Base-by-base conservation (phyloP, 2,797 vertebrate genomes). In the Delichon dasypus region DNA sequence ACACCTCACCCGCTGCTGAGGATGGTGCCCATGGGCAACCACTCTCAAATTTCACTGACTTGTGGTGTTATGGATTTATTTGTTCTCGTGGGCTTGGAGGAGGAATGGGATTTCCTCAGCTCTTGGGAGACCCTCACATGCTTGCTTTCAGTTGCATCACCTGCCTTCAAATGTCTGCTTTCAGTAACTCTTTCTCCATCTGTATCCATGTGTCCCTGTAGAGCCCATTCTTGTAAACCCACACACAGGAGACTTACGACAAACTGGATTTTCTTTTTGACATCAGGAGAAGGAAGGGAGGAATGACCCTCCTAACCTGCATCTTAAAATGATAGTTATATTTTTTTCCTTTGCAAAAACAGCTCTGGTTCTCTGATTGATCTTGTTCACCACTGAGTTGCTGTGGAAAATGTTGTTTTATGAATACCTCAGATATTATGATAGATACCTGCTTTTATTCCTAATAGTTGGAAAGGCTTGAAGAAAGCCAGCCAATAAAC, bases 341-440 rank as follows among this genome's bases (percentile, higher is more conserved):
- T 74, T 89, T 73, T 90, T 74, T 60, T 94, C 27, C 47, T 44
- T 79, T 77, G 23, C 27, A 78, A 91, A 94, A 89, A 32, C 23
- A 78, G 25, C 34, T 67, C 62, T 66, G 15, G 5, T 45, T 80
- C 11, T 88, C 30, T 81, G 22, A 18, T 87, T 88, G 17, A 8
- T 58, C 72, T 88, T 65, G 9, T 38, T 94, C 51, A 61, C 77
- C 57, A 38, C 30, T 40, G 62, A 85, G 48, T n/a, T 96, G 44
- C 72, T 72, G 72, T 62, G 45, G 55, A 81, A 92, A 94, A 93
- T 50, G n/a, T 29, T 85, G 50, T 25, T 45, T 88, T 79, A 78
- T 53, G 55, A 85, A 92, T 10, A 6, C 19, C 36, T 85, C 65
- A 71, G 60, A 66, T 91, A 68, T 26, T 80, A 55, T 8, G 34